Evolutionary conservation across 2,797 vertebrate genomes (phyloP), one percentile per base, ranked within the genome.

Genomic region (Smutsia temminckii): DNA sequence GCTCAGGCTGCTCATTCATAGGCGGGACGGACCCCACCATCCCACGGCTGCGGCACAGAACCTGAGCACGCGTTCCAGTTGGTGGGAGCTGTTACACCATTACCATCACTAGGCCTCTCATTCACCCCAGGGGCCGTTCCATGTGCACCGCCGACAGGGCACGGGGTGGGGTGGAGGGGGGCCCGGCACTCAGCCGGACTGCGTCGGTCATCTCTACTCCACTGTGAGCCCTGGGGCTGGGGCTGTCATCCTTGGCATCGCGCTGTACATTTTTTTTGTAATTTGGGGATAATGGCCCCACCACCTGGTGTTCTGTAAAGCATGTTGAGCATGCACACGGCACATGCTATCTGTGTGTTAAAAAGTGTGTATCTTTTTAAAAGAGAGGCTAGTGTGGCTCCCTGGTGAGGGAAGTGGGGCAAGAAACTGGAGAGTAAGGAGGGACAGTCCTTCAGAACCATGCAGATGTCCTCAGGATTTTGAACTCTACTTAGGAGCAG

Each of bases 41-140:
- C n/a, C 32, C 66, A 13, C 0, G 55, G 29, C 0, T 29, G n/a
- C 23, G 4, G 23, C 66, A 16, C 3, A 34, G 46, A 1, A 63
- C 27, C 46, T 6, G 4, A 29, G 80, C 40, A 55, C 3, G 6
- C 10, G 34, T 8, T 34, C 66, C 27, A 42, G 5, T 23, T 17
- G 61, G 25, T 63, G 55, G 0, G 11, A 25, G 57, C 71, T 42
- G 32, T 20, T 34, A 42, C 9, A 34, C 40, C 34, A 29, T 3
- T 3, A 69, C 25, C 49, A 29, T 29, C 34, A 21, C 51, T 4
- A 6, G 17, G 46, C 9, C 75, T 27, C 66, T 37, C 68, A 34
- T 16, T 20, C 20, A 5, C 29, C 14, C 23, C 23, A 10, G 34
- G 64, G 53, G 23, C 37, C 23, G 17, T 11, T 64, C 14, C 21